A percentile compares a stretch with the other conserved stretches of the same genome.
phyloP scores from a whole-genome alignment of 92 coral and sea anemone species.

The Paragorgia papillata region DNA sequence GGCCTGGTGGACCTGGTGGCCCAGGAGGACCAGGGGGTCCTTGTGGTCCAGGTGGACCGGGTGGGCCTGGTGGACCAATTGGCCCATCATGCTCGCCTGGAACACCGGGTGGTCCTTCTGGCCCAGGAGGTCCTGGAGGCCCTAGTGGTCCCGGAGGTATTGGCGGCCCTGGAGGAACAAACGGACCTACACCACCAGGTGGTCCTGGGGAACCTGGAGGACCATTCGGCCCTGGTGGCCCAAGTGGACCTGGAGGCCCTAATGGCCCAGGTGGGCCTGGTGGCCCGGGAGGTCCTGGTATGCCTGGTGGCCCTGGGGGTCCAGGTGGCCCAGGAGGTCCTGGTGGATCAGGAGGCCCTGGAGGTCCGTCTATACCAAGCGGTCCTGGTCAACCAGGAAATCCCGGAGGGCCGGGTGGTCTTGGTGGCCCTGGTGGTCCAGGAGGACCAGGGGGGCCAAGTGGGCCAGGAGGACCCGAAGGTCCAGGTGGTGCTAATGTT shows the following conservation, averaged over 20 bases:
- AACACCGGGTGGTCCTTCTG: slow-evolving; percentile 17
- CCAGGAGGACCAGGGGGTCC: slow-evolving; percentile 31
- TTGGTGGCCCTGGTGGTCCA: slow-evolving; percentile 2
- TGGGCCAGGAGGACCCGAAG: slow-evolving; percentile 54
- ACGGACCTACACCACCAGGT: slow-evolving; percentile 72
- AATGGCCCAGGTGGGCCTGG: slow-evolving; percentile 21
- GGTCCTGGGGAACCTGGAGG: slow-evolving; percentile 66
- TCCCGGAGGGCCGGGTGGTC: slow-evolving; percentile 33
- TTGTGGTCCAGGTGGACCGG: slow-evolving; percentile 70
- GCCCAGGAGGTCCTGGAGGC: slow-evolving; percentile 52
- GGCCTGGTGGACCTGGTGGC: slow-evolving; percentile 35
- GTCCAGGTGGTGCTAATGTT: slow-evolving; percentile 50
- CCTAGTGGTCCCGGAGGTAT: slow-evolving; percentile 71
- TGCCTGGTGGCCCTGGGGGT: slow-evolving; percentile 14
- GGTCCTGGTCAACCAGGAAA: slow-evolving; percentile 8
- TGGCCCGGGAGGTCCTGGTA: slow-evolving; percentile 20
- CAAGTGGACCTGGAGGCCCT: slow-evolving; percentile 15
- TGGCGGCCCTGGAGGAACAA: slow-evolving; percentile 77
- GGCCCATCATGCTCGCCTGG: slow-evolving; percentile 84
- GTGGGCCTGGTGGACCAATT: slow-evolving; percentile 29
- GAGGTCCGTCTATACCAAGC: slow-evolving; percentile 14
- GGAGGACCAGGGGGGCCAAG: slow-evolving; percentile 8
- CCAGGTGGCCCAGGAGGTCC: slow-evolving; percentile 18
- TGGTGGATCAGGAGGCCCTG: slow-evolving; percentile 17
- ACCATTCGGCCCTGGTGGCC: slow-evolving; percentile 85